Base-by-base conservation (phyloP, 2,797 vertebrate genomes). In the Fistularia tabacaria region DNA sequence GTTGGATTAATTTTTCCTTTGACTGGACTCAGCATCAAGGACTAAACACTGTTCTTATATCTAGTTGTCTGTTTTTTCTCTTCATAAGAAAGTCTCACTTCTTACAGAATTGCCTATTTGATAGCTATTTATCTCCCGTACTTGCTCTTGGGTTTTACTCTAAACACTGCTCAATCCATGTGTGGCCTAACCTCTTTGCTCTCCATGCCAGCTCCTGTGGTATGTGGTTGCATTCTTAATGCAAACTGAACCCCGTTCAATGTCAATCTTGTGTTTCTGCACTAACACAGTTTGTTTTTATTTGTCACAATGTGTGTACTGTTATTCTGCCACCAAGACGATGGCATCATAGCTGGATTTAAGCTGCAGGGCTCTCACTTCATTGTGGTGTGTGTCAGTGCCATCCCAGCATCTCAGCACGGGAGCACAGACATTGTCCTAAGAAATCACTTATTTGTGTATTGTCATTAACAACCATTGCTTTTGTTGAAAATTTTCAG, bases 271-370 rank as follows among this genome's bases (percentile, higher is more conserved):
- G 63, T 78, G 1, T 63, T 47, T 68, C 49, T 52, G 49, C 56
- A 51, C 73, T 88, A 88, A 88, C 77, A 77, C 58, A 54, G 52
- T 79, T 74, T 63, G 75, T 77, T 69, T 79, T 80, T 79, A 73
- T 66, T 79, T 80, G 81, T 77, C 63, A 81, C 78, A 80, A 79
- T 82, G 75, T 76, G 63, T 80, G 78, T 65, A 74, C 84, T 87
- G 82, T 88, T 80, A 83, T 83, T 73, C 25, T 73, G 57, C 57
- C 55, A 69, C 58, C 62, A 64, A 83, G 83, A 85, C 83, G 82
- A 83, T 59, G 56, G 76, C 75, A 72, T 60, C 50, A 12, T 62
- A 71, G 54, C 61, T 77, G 66, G 62, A 74, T 73, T 69, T 77
- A 77, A 75, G 67, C 64, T 53, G 8, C 64, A 54, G 51, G 46